Percentiles rank a stretch among this genome's conserved stretches.
phyloP scores from a whole-genome alignment of 2,797 vertebrate species.

The Chelmon rostratus region DNA sequence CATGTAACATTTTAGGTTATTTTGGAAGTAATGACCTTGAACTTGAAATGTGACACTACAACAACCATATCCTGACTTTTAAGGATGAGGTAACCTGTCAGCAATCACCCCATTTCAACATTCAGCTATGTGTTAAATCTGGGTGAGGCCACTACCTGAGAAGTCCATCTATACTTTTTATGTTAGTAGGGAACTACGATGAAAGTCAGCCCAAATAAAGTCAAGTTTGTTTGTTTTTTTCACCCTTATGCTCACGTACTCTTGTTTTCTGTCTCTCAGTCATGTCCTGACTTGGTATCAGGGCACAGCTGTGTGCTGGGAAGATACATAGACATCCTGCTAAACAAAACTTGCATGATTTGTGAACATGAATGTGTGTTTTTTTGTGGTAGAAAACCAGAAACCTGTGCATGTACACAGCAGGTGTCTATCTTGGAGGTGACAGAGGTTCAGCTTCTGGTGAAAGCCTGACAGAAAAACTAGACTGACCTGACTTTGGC shows the following conservation, averaged over 20 bases:
- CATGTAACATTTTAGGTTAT: no score
- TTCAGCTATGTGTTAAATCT: no score
- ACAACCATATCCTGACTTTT: no score
- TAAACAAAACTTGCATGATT: neutral
- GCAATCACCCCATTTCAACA: no score
- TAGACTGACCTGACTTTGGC: slow-evolving; percentile 2
- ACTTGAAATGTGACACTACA: no score
- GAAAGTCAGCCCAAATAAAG: neutral
- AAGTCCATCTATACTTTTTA: no score
- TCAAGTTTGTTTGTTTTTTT: neutral
- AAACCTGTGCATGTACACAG: slow-evolving; percentile 5
- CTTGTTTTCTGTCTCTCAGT: neutral
- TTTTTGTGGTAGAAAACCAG: neutral
- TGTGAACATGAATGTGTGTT: neutral
- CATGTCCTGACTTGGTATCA: neutral
- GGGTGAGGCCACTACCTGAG: no score
- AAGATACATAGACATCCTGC: neutral
- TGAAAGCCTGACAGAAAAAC: neutral
- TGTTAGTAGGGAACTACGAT: no score
- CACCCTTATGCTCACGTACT: neutral
- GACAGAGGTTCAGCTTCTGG: neutral
- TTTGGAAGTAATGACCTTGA: no score
- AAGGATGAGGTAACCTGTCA: no score
- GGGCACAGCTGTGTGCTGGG: neutral
- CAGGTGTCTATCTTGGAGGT: neutral